These are phyloP conservation scores for Emys orbicularis DNA, from an alignment of 2,797 vertebrate genomes.

Conservation along the genomic window DNA sequence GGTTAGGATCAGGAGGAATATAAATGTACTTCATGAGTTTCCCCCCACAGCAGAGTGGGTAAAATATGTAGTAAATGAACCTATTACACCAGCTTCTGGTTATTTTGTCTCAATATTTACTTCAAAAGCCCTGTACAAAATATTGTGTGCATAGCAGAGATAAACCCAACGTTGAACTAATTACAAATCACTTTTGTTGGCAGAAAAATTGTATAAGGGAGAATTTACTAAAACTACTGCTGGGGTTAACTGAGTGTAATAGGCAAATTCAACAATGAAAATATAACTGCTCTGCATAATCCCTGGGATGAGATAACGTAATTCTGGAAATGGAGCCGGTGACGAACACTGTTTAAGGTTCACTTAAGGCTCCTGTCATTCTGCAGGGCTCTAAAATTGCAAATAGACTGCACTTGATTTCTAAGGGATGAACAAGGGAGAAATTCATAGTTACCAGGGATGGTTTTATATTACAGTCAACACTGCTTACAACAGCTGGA, in stretches of 20 bases:
- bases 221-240: rapidly evolving
- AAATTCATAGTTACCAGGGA: not conserved
- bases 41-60: constrained; percentile 14
- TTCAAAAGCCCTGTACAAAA: constrained; percentile 16
- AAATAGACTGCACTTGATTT: not conserved
- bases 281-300: not conserved
- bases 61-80: constrained; percentile 33
- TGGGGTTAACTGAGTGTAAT: not conserved
- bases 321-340: not conserved
- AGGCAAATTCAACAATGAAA: not conserved
- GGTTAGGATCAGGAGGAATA: constrained; percentile 34
- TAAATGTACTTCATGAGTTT: constrained; percentile 55
- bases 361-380: not conserved
- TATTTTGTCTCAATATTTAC: constrained; percentile 29
- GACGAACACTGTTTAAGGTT: constrained; percentile 12
- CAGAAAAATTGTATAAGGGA: not conserved
- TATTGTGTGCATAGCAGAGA: constrained; percentile 2
- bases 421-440: rapidly evolving
- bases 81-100: constrained; percentile 30
- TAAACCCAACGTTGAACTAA: constrained; percentile 30
- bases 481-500: not conserved
- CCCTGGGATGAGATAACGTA: not conserved
- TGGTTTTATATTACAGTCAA: not conserved
- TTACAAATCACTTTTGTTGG: constrained; percentile 38
- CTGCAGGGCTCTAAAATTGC: not conserved